Base-by-base conservation (phyloP, 2,888 invertebrate species). In the Troilus luridus region DNA sequence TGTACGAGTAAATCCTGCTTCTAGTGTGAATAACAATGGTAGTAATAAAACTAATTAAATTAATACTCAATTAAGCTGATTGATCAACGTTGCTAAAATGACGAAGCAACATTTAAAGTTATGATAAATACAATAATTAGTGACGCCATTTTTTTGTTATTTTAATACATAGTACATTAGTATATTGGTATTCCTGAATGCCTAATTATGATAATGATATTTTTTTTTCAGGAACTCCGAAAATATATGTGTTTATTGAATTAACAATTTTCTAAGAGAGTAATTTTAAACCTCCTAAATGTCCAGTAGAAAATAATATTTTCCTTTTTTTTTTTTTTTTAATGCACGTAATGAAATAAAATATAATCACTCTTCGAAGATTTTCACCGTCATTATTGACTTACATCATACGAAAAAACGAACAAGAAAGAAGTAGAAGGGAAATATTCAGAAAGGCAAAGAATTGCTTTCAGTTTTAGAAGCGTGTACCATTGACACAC, bases 331-430 rank as follows among this genome's bases (percentile, higher is more conserved):
- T 12, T 67, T 67, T 67, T 64, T 64, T 72, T 72, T 72, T 17
- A 14, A 6, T 27, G 12, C 12, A 17, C 27, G 1, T 27, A 17
- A 27, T 27, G 72, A 72, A 27, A 72, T 17, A 27, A 72, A 72
- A 27, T 27, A 72, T 27, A 72, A 81, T 56, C 85, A 54, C 56
- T 56, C 56, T 9, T 56, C 56, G 85, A 85, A 85, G 85, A 56
- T 85, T 85, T 85, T 85, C 85, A 56, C 85, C 85, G n/a, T 10
- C 85, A 85, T 12, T 56, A 56, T 85, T n/a, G 56, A 56, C 27
- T 9, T 27, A 85, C n/a, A 56, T 85, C 12, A 56, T 56, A 21
- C 56, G 85, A 56, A 85, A 85, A 85, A 85, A 56, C 85, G n/a
- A 85, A 85, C 5, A 21, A 21, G 12, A n/a, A n/a, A 56, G n/a